Evolutionary conservation across 2,113 vertebrate genomes (phyloP), one percentile per base, ranked within the genome.

Genomic region (Erinaceus europaeus): DNA sequence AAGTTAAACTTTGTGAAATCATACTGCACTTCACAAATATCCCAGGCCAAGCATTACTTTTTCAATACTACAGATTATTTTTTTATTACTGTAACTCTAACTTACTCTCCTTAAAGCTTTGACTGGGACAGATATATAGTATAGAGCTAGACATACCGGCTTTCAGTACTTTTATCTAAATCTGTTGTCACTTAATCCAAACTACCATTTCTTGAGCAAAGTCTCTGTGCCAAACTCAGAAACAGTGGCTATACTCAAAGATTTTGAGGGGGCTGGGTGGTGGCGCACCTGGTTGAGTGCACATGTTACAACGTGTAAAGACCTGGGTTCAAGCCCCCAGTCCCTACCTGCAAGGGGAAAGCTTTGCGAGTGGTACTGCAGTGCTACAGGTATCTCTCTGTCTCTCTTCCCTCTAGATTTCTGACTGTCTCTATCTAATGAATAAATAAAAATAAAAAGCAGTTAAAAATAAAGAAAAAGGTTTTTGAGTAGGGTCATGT

Each of bases 21-120:
- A 29, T 80, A 79, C 59, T 90, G 18, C 5, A 57, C 29, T 11
- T 57, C 23, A 57, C 23, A 94, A 92, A 59, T 53, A 68, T 59
- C 65, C 48, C 52, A 91, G 32, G n/a, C 18, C 29, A 90, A 86
- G 42, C 59, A 73, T 72, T 74, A 12, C 67, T 62, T 86, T 53
- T 73, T 64, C 13, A 67, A 38, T 50, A 25, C 14, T 61, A 85
- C 1, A 27, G 36, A 76, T 79, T 79, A 18, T 75, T 80, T 72
- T n/a, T 89, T 83, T 29, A 59, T 7, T 55, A 65, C 25, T 55
- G 3, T 89, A 81, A 89, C 74, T 71, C 50, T 67, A 42, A 38
- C 17, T 68, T 32, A 40, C 12, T 6, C 12, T 67, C 32, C 53
- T 38, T 20, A 64, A 90, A 77, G 14, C 36, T 62, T 61, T 50